Evolutionary conservation across 2,888 invertebrate species (phyloP).

Genomic region (Chymomyza caudatula): DNA sequence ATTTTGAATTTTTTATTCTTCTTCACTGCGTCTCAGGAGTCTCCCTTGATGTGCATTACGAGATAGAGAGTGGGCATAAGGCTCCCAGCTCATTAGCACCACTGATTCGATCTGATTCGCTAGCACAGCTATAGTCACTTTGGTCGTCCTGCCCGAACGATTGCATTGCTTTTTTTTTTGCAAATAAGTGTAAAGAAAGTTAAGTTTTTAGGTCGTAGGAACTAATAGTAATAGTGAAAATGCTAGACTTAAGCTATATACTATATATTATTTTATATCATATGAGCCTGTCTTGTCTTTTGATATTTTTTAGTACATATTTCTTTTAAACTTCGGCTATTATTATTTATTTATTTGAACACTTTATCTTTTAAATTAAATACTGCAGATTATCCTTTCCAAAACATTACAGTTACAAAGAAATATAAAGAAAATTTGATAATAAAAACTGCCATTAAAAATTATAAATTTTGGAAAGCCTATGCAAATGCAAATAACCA

Average conservation of each 20-base stretch:
- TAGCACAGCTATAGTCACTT: conserved; percentile 83
- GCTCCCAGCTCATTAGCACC: conserved; percentile 88
- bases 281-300: no score
- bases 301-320: no score
- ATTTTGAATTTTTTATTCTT: background rate
- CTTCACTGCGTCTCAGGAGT: conserved; percentile 78
- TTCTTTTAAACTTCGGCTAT: background rate
- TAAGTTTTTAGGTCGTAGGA: conserved; percentile 33
- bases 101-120: conserved; percentile 87
- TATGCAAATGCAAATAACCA: background rate
- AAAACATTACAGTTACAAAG: background rate
- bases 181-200: conserved; percentile 29
- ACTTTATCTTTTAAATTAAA: background rate
- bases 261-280: background rate
- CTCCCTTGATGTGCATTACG: conserved; percentile 88
- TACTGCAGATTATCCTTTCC: background rate
- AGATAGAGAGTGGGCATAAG: conserved; percentile 88
- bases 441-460: background rate
- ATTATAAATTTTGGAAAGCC: background rate
- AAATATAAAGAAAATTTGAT: background rate
- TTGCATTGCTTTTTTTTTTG: background rate
- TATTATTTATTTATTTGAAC: background rate
- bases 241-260: background rate
- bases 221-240: conserved; percentile 39
- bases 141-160: no score